Evolutionary conservation across 2,797 vertebrate genomes (phyloP), one percentile per base, ranked within the genome.

Genomic region (Pipistrellus kuhlii): DNA sequence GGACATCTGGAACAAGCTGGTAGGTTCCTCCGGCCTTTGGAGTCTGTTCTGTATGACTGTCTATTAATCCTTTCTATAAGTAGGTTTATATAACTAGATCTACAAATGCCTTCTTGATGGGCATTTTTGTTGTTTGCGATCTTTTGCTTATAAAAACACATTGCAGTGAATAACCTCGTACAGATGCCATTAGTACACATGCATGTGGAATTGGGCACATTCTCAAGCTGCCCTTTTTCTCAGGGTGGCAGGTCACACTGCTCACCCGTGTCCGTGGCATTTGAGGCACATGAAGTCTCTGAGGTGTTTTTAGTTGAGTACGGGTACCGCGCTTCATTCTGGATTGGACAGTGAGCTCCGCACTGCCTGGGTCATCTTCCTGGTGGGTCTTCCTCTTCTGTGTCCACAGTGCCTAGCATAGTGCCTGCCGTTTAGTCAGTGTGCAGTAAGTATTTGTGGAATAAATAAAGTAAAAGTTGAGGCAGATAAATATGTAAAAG

Each of bases 1-100:
- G 44, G 98, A 99, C 85, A 97, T 98, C 25, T 99, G 99, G 99
- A 99, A 98, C 97, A 99, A 99, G 97, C 98, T 99, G 99, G 99
- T 98, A 97, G 57, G 98, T 98, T 78, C 71, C 55, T 59, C 12
- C 55, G 44, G 51, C 10, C 55, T 23, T 23, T 25, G 55, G 44
- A 44, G 44, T n/a, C 81, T 9, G n/a, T 69, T 84, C 57, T 78
- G 18, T 32, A 15, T 5, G 2, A 66, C 25, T 75, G 7, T 69
- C 78, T 51, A n/a, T 77, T 71, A 9, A 64, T 73, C 44, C 44
- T 86, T 75, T 71, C 38, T 57, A 10, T 57, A 57, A 57, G 8
- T 57, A 23, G 55, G 23, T 11, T 69, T 71, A 46, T 57, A 23
- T 57, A 57, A 57, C 1, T 57, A 23, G 21, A 23, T 11, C 55